Base-by-base conservation (phyloP, 2,888 invertebrate species). In the Idaea straminata region DNA sequence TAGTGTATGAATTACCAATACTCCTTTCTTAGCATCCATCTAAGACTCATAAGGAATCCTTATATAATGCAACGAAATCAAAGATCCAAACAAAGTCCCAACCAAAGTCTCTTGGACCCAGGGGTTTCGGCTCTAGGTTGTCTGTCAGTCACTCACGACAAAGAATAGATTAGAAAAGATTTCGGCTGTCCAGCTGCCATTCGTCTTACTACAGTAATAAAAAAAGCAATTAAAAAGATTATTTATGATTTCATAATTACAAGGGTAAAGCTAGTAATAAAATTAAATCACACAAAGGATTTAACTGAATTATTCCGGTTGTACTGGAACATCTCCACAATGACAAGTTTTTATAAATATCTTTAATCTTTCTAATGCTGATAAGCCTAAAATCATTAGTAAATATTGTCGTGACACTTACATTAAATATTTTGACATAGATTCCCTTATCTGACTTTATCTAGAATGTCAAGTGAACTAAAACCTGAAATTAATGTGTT, bases 391-490 rank as follows among this genome's bases (percentile, higher is more conserved):
- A 25, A 47, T 47, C 10, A 13, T 47, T 13, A 13, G 47, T 47
- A 47, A 47, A 47, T 47, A 47, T 47, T 47, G 47, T 4, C 47
- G 47, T 47, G 47, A 47, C 47, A 47, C 47, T 47, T 47, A 47
- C 47, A 47, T 47, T 35, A 64, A 67, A 69, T 67, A 60, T 69
- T 67, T 63, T 61, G n/a, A 59, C 15, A 64, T 13, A 60, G 62
- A 64, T 67, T 57, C 62, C 36, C 16, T 61, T 66, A 66, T 66
- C 64, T 64, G 59, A 61, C 59, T 59, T 66, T 60, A 65, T 66
- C 64, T 68, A 59, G 61, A 57, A 63, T 57, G 47, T 36, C 59
- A 10, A 63, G 60, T 34, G 61, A 65, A 66, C 64, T 47, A 38
- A 62, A 64, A 62, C 36, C 10, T 61, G 59, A 13, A 36, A 62